These are phyloP conservation scores for Capreolus pygargus DNA, from an alignment of 2,113 vertebrate genomes.

Conservation along the genomic window DNA sequence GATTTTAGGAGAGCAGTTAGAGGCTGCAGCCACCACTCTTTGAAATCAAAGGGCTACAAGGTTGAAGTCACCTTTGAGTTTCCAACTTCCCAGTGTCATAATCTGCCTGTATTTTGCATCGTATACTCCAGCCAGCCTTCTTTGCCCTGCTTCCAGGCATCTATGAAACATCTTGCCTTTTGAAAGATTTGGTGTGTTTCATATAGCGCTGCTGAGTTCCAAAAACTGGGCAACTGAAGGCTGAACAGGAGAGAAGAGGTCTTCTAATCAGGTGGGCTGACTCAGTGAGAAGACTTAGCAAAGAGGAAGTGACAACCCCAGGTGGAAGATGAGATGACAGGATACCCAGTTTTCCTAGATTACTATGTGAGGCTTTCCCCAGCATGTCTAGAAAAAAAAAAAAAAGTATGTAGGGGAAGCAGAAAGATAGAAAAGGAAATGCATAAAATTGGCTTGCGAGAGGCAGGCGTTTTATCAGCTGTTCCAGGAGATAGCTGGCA, in stretches of 20 bases:
- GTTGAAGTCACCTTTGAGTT: neutral
- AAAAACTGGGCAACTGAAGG: neutral
- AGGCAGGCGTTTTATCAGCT: conserved; percentile 27
- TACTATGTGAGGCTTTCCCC: conserved; percentile 27
- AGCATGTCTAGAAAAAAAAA: neutral
- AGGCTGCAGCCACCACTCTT: accelerated
- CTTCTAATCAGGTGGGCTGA: neutral
- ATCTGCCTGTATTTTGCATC: neutral
- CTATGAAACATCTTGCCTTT: neutral
- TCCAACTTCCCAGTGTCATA: neutral
- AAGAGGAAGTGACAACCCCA: neutral
- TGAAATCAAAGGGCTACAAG: neutral
- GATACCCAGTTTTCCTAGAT: neutral
- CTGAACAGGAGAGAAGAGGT: neutral
- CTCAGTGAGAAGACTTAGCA: neutral
- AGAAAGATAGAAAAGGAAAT: conserved; percentile 37
- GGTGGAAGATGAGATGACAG: conserved; percentile 18
- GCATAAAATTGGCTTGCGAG: conserved; percentile 9
- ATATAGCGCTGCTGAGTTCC: neutral
- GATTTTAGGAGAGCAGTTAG: accelerated
- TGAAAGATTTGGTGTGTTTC: neutral
- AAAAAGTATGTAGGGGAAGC: neutral
- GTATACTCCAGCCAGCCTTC: neutral
- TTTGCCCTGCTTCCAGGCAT: neutral
- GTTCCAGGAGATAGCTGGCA: neutral